Conservation (phyloP, 2,888 invertebrate species). For the Zonitis immaculata region DNA sequence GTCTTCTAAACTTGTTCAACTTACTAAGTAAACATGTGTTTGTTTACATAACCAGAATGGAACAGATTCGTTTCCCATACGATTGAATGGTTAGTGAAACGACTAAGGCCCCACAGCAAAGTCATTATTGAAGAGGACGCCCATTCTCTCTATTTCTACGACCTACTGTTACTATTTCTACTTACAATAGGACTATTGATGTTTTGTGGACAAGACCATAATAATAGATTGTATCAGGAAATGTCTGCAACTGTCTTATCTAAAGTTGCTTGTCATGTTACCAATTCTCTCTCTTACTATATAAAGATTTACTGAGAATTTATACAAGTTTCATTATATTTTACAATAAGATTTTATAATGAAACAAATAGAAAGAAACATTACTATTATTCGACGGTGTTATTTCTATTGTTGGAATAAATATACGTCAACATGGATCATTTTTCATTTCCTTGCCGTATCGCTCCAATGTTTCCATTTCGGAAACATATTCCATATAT, state of each 20-base stretch:
- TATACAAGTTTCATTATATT: too few relatives aligned
- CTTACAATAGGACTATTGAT: background rate
- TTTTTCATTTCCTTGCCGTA: conserved; percentile 10
- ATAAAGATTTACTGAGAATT: background rate
- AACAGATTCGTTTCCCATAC: conserved; percentile 27
- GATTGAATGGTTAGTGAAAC: conserved; percentile 28
- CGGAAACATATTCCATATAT: conserved; percentile 27
- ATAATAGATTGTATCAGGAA: background rate
- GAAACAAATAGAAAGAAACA: too few relatives aligned
- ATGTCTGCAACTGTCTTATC: conserved; percentile 1
- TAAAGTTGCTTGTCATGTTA: background rate
- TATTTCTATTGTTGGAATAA: background rate
- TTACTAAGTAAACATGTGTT: conserved; percentile 41
- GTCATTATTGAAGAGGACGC: background rate
- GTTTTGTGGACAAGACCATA: background rate
- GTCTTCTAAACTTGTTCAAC: conserved; percentile 39
- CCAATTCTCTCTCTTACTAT: too few relatives aligned
- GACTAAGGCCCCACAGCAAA: background rate
- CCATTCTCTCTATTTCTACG: background rate
- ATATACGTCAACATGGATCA: conserved; percentile 4
- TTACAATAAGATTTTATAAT: background rate
- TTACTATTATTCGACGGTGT: background rate
- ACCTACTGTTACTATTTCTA: background rate
- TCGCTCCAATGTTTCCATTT: conserved; percentile 24
- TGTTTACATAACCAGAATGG: conserved; percentile 40